Conservation (phyloP, 1,140 invertebrate species). For the Akabosia matsudoensis region DNA sequence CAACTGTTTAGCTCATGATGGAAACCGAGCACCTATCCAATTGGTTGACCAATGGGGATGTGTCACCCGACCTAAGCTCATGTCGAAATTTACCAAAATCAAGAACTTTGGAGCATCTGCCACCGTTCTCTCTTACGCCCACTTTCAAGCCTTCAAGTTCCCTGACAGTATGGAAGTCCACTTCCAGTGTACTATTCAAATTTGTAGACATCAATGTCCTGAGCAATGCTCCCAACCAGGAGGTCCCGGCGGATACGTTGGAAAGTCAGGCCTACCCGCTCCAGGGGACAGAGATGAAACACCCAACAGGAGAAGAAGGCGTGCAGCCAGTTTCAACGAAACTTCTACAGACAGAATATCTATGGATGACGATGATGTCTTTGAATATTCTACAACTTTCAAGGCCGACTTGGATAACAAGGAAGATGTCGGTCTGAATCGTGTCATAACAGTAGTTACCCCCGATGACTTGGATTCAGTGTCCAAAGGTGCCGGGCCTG, state of each 20-base stretch:
- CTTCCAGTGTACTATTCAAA: conserved; percentile 93
- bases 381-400: conserved; percentile 55
- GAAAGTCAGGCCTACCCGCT: conserved; percentile 42
- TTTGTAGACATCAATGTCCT: conserved; percentile 59
- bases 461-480: conserved; percentile 40
- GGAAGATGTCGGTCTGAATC: conserved; percentile 76
- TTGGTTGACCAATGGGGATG: conserved; percentile 89
- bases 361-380: conserved; percentile 50
- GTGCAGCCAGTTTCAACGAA: conserved; percentile 59
- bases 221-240: conserved; percentile 76
- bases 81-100: conserved; percentile 91
- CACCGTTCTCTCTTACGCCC: conserved; percentile 58
- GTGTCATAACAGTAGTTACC: conserved; percentile 58
- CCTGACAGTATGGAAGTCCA: conserved; percentile 95
- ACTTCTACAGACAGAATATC: conserved; percentile 61
- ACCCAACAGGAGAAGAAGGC: conserved; percentile 27
- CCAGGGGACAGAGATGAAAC: conserved; percentile 44
- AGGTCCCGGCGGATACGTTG: conserved; percentile 59
- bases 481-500: conserved; percentile 20
- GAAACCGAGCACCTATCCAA: conserved; percentile 89
- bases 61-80: conserved; percentile 83
- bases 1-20: conserved; percentile 91
- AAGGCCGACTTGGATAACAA: conserved; percentile 61
- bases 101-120: conserved; percentile 92
- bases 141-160: conserved; percentile 78